Evolutionary conservation across 2,888 invertebrate species (phyloP).

Genomic region (Ryuthela nishihirai): DNA sequence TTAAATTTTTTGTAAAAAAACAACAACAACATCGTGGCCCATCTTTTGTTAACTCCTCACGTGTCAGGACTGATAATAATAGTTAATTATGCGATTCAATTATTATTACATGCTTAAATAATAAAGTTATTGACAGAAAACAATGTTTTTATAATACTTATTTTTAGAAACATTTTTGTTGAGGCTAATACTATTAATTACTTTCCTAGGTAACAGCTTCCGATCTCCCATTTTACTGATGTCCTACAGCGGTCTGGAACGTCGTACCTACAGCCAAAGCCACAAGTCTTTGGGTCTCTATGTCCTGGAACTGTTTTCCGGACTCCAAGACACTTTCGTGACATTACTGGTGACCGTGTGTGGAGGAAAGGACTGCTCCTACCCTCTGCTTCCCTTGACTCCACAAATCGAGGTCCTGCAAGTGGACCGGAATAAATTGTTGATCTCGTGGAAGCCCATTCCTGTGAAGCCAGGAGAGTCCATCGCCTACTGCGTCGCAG

Average conservation of each 20-base stretch:
- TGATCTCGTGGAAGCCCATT: constrained; percentile 1
- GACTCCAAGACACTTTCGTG: not conserved
- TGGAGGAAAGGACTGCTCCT: not conserved
- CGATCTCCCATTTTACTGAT: no score
- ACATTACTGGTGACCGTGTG: not conserved
- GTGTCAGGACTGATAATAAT: no score
- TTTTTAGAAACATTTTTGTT: no score
- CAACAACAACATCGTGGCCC: no score
- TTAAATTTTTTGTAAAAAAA: no score
- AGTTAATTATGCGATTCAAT: no score
- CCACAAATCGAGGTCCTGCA: not conserved
- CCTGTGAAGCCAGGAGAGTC: not conserved
- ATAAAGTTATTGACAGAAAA: no score
- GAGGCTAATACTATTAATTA: no score
- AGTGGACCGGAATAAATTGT: not conserved
- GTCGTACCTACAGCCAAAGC: not conserved
- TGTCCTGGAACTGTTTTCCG: constrained; percentile 1
- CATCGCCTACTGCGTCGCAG: constrained; percentile 42
- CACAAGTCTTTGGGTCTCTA: not conserved
- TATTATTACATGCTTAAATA: no score
- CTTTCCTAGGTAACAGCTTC: no score
- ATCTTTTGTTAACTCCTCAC: no score
- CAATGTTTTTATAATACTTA: no score
- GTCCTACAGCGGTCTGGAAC: constrained; percentile 1
- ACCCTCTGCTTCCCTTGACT: not conserved